Base-by-base conservation (phyloP, 2,888 invertebrate species). In the Leptinotarsa tumamoca region DNA sequence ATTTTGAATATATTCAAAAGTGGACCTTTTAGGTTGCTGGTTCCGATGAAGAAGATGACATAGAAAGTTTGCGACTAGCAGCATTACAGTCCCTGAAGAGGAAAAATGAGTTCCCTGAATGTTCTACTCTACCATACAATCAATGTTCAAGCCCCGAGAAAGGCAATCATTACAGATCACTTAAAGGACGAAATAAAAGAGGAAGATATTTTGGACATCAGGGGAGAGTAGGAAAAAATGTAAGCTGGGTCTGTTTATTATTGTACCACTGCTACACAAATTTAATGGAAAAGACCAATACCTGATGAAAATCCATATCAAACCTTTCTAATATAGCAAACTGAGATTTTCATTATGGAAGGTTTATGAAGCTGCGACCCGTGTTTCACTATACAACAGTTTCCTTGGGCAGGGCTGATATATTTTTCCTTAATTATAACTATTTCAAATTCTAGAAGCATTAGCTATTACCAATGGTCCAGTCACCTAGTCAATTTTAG, bases 21-120 rank as follows among this genome's bases (percentile, higher is more conserved):
- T 58, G 23, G 23, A 27, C n/a, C 21, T 83, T 83, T 83, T 82
- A 80, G 84, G 83, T 76, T 71, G 77, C 79, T 70, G 85, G 84
- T 4, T 89, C 90, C 4, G 90, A 90, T 17, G 90, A 90, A 51
- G 90, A 90, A 73, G 90, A 90, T 71, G 90, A 90, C 82, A 83
- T 90, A 78, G 90, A 90, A 82, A 87, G 88, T 49, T 84, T 90
- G 73, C 86, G 90, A 68, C 83, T 90, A 74, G 90, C 90, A 68
- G 90, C 90, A 17, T 86, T 90, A 61, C 88, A 90, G 71, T 89
- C 90, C 0, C 82, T 90, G 69, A 87, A 87, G 76, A 83, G 76
- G 72, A 81, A 81, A 72, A 76, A 77, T 72, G 75, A 72, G 50
- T 61, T 58, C 4, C 27, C 75, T 4, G 77, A 77, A 61, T 71